Percentiles rank a stretch among this genome's conserved stretches.
phyloP scores from a whole-genome alignment of 2,888 invertebrate genomes.

The Ichneumoninae sp. region DNA sequence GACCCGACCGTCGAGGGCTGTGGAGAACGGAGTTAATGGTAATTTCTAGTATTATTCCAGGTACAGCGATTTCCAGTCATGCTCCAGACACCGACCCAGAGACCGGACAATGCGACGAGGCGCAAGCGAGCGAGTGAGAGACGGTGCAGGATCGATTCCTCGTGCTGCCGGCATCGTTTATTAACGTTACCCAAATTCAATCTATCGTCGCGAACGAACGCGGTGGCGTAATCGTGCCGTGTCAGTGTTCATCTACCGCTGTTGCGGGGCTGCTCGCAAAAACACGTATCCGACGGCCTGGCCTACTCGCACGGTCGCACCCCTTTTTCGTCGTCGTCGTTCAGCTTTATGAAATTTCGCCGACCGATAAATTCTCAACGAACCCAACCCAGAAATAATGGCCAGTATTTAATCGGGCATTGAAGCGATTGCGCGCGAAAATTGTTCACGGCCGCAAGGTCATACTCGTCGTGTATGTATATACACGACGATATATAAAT shows the following conservation, averaged over 20 bases:
- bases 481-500: no score
- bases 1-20: neutral
- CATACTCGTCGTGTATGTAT: conserved; percentile 1
- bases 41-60: neutral
- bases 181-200: conserved; percentile 56
- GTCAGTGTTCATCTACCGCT: neutral
- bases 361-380: conserved; percentile 45
- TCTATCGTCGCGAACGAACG: conserved; percentile 34
- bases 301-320: conserved; percentile 10
- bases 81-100: neutral
- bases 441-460: conserved; percentile 39
- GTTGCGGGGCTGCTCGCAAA: conserved; percentile 5
- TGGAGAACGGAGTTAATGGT: neutral
- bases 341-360: conserved; percentile 48
- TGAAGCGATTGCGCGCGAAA: conserved; percentile 39
- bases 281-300: conserved; percentile 23
- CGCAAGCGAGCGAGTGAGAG: conserved; percentile 36
- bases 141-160: conserved; percentile 78
- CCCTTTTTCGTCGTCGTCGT: conserved; percentile 20
- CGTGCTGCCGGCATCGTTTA: conserved; percentile 77
- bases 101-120: neutral
- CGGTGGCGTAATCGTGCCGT: conserved; percentile 14
- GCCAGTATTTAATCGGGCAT: conserved; percentile 51
- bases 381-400: conserved; percentile 36
- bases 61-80: neutral